phyloP scores from a whole-genome alignment of 2,797 vertebrate genomes.

The Toxotes lorentzi region DNA sequence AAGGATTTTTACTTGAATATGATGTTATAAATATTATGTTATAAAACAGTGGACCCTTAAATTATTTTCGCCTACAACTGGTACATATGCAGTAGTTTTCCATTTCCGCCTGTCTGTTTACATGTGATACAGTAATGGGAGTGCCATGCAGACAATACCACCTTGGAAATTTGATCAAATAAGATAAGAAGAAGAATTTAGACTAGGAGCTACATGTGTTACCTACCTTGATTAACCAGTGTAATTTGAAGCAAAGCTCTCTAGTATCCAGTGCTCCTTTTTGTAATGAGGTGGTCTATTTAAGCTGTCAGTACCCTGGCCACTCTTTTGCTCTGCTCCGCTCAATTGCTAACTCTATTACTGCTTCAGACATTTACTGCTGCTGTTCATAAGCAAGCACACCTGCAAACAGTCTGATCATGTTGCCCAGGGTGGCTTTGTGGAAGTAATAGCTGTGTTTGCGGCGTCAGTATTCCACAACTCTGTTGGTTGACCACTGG shows the following conservation, averaged over 20 bases:
- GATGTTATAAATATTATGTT: no score
- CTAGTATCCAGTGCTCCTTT: background rate
- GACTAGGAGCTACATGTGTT: background rate
- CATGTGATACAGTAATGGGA: background rate
- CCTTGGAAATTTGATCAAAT: background rate
- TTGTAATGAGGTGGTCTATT: background rate
- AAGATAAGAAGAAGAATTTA: background rate
- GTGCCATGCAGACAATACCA: background rate
- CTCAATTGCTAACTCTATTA: background rate
- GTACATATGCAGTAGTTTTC: no score
- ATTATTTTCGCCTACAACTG: no score
- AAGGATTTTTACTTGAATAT: no score
- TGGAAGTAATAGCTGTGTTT: background rate
- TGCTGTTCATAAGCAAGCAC: background rate
- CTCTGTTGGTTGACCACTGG: background rate
- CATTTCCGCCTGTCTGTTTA: background rate
- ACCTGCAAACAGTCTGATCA: background rate
- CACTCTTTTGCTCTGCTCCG: background rate
- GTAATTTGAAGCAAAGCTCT: background rate
- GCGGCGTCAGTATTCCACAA: background rate
- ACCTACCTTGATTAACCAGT: background rate
- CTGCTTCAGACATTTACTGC: constrained; percentile 6
- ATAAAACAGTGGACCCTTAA: background rate
- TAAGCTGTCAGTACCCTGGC: background rate
- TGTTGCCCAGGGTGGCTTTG: background rate